Base-by-base conservation (phyloP, 2,888 invertebrate genomes). In the Biston stratarius region DNA sequence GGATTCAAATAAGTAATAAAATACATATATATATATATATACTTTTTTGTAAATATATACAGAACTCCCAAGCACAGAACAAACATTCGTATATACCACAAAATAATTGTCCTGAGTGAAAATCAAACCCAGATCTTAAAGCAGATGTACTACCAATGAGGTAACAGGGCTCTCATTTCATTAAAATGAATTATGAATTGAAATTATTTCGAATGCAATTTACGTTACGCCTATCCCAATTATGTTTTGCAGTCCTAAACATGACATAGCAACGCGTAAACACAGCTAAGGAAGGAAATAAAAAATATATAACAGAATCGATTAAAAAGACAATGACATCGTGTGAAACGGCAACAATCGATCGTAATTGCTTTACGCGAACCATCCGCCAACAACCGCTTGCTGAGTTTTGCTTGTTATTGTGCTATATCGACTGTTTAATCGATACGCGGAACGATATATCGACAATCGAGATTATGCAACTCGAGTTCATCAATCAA, bases 261-360 rank as follows among this genome's bases (percentile, higher is more conserved):
- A 34, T 33, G 8, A 40, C 49, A 45, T 55, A 55, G 49, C 44
- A 55, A 65, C 60, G 47, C n/a, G 55, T 60, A 56, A 65, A 65
- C 62, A 51, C 55, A 55, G 15, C 53, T 49, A 65, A 15, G 53
- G 58, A 44, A 36, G 56, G 60, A 60, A 72, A 69, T 58, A 61
- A 45, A 47, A 24, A 64, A 77, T 77, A 77, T 75, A 75, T 73
- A 82, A 78, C 74, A 67, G 76, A 77, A 79, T 75, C 77, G 70
- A 76, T 77, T 79, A 76, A 76, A 77, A 74, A 78, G 79, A 80
- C 81, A 81, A 81, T 79, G 76, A 76, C 79, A 77, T 75, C 81
- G 79, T 81, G 81, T 71, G 82, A 83, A 79, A 67, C 70, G 70
- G 61, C 63, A 71, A 79, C 76, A 77, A 77, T 77, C 70, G 77